Conservation (phyloP, 1,140 invertebrate species). For the Argopecten irradians region DNA sequence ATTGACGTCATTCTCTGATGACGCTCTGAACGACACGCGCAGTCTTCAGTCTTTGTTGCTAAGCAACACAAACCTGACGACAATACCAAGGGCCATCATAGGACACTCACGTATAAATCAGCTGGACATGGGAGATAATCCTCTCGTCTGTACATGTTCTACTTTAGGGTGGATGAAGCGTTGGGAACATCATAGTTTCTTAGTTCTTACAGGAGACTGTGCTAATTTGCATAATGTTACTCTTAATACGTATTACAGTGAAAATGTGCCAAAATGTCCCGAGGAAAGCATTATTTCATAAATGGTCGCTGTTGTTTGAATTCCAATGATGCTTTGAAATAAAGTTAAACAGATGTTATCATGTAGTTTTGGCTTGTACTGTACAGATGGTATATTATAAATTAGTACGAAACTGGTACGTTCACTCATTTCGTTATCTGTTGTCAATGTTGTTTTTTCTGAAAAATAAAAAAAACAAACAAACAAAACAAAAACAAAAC, state of each 20-base stretch:
- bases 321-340: too few species aligned
- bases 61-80: conserved; percentile 37
- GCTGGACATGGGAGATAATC: background rate
- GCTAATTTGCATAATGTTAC: background rate
- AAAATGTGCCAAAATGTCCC: background rate
- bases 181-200: background rate
- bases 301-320: too few species aligned
- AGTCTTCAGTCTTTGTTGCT: conserved; percentile 19
- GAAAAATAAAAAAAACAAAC: too few species aligned
- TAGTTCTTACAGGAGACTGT: background rate
- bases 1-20: conserved; percentile 23
- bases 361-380: too few species aligned
- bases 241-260: background rate
- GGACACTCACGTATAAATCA: background rate
- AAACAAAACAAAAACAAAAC: too few species aligned
- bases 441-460: too few species aligned
- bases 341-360: too few species aligned
- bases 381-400: too few species aligned
- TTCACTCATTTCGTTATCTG: too few species aligned
- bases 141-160: conserved; percentile 30
- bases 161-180: conserved; percentile 42
- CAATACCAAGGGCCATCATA: conserved; percentile 38
- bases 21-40: conserved; percentile 26
- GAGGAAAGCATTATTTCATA: background rate
- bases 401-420: too few species aligned